Base-by-base conservation (phyloP, 2,888 invertebrate species). In the Helicoverpa assulta region DNA sequence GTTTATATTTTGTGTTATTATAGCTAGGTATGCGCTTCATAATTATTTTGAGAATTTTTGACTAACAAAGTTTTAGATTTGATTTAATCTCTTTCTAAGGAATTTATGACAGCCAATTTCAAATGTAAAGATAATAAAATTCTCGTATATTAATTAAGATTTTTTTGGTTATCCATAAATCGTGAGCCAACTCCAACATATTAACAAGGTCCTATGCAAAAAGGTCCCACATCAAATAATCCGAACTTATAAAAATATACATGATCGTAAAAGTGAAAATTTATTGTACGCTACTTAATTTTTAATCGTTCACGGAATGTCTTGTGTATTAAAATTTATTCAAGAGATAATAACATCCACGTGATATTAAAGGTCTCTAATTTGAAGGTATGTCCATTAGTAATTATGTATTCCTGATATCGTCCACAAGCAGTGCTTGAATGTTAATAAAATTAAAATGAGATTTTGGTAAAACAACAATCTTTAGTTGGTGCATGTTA, bases 401-500 rank as follows among this genome's bases (percentile, higher is more conserved):
- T 89, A 85, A 89, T 90, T 88, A 91, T 78, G 83, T 89, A 87
- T 89, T 88, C 88, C 79, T 73, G 86, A 89, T 91, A 90, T 85
- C 85, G 70, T 75, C 67, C 80, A 82, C 78, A 85, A 85, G 85
- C 86, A 81, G 76, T 70, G 72, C 67, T 80, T 85, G 85, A 85
- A 90, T 90, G 81, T 86, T 86, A 88, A 90, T 90, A 89, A 89
- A 88, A 89, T 88, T 88, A 76, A 90, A 91, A 89, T 89, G 81
- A 83, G 83, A 43, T 77, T 85, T 86, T 75, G 76, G 80, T 87
- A 85, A 85, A 87, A 85, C 82, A 86, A 84, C 84, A 83, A 69
- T 55, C 37, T 74, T 73, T 59, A 68, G 65, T 53, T 71, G 81
- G 84, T 82, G 40, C 73, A 84, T 87, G 80, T 72, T 60, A 10